phyloP scores from a whole-genome alignment of 37 sponge, comb jelly and placozoan species.

The Corticium candelabrum region DNA sequence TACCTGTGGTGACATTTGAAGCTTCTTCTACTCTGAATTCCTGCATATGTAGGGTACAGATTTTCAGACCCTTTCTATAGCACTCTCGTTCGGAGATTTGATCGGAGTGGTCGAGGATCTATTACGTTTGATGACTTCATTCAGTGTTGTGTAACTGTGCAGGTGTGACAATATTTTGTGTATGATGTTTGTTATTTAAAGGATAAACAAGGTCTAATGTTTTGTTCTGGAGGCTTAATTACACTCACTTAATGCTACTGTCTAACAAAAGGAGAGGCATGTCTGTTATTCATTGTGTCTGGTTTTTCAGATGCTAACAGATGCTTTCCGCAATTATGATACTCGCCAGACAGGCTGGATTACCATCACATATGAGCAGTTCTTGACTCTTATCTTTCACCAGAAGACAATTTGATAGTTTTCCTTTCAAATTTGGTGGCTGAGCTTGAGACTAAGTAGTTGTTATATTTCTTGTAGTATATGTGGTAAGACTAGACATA shows the following conservation, averaged over 20 bases:
- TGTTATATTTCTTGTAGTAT: too few relatives aligned
- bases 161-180: slow-evolving; percentile 51
- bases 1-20: neutral
- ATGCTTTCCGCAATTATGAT: slow-evolving; percentile 83
- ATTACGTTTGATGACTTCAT: slow-evolving; percentile 99
- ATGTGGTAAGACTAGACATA: too few relatives aligned
- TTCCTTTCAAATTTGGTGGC: too few relatives aligned
- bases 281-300: too few relatives aligned
- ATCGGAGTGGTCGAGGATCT: slow-evolving; percentile 70
- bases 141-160: slow-evolving; percentile 92
- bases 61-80: slow-evolving; percentile 84
- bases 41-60: slow-evolving; percentile 56
- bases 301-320: slow-evolving; percentile 77
- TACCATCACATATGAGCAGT: slow-evolving; percentile 90
- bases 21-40: neutral
- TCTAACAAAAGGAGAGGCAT: too few relatives aligned
- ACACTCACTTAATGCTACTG: too few relatives aligned
- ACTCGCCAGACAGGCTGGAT: slow-evolving; percentile 94
- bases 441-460: too few relatives aligned
- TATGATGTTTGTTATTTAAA: too few relatives aligned
- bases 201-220: too few relatives aligned
- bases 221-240: too few relatives aligned
- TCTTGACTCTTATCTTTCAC: slow-evolving; percentile 84
- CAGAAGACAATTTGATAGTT: slow-evolving; percentile 44
- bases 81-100: slow-evolving; percentile 82